Evolutionary conservation across 2,797 vertebrate genomes (phyloP), one percentile per base, ranked within the genome.

Genomic region (Morelia viridis): DNA sequence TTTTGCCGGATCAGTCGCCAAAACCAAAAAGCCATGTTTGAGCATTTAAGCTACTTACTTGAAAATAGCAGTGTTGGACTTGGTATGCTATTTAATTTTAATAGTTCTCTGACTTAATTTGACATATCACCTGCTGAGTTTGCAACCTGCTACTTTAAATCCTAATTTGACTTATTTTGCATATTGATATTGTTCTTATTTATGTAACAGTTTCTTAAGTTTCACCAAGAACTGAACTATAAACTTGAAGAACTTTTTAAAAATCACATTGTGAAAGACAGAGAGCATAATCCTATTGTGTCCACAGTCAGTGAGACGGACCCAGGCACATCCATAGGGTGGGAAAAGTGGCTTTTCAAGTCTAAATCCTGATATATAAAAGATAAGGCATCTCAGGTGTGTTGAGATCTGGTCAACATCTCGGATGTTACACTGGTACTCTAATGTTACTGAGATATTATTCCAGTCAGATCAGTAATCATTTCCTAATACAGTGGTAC

Each of bases 1-100:
- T 99, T 99, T 97, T 99, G 99, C 92, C 98, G 99, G 92, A 99
- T 99, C 95, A 99, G 99, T 95, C 98, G 99, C 3, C 99, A 99
- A 96, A 99, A 99, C 96, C 99, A 99, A 97, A 99, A 99, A 95
- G 99, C 99, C 92, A 99, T 99, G 99, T 99, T 99, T 93, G 99
- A 99, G 95, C 99, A 99, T 95, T 98, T 99, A 28, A 99, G 98
- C 94, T 99, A 99, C 97, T 97, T 99, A 89, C 97, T 99, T 96
- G 99, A 99, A 96, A 99, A 99, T 90, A 99, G 99, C 97, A 99
- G 99, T 0, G 98, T 99, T 93, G 99, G 99, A 24, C 96, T 99
- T 50, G 99, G 99, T 99, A 97, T 0, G 98, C 97, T 89, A 3
- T 0, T 0, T 87, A 61, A 6, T 92, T 94, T 11, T 88, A 94